Evolutionary conservation across 2,113 vertebrate species (phyloP).

Genomic region (Malurus alboscapulatus): DNA sequence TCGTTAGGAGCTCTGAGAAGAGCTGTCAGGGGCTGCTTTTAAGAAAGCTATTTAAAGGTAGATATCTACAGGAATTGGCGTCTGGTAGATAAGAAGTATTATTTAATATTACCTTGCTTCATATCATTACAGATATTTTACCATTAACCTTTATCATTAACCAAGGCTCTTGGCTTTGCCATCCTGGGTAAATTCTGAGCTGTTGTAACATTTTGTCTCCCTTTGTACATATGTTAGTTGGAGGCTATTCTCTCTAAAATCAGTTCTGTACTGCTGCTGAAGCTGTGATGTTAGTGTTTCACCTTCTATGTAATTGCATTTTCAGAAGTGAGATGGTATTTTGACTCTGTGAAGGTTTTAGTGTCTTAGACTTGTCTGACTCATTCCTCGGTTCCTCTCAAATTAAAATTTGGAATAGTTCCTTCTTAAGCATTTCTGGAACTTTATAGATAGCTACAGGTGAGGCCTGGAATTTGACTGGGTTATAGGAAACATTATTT

Average conservation of each 20-base stretch:
- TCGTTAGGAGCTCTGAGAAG: not conserved
- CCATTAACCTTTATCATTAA: not conserved
- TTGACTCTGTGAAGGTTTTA: not conserved
- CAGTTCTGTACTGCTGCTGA: not conserved
- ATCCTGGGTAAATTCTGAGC: not conserved
- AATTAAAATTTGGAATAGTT: not conserved
- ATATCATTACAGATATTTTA: not conserved
- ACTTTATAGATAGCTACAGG: not conserved
- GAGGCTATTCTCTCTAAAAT: not conserved
- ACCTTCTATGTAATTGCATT: not conserved
- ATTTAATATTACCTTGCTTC: not conserved
- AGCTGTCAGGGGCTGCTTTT: not conserved
- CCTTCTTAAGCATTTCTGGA: not conserved
- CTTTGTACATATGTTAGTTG: not conserved
- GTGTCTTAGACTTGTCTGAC: not conserved
- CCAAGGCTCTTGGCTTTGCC: not conserved
- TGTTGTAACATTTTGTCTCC: not conserved
- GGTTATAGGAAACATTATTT: not conserved
- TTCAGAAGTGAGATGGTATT: not conserved
- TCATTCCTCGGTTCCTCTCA: not conserved
- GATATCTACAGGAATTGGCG: not conserved
- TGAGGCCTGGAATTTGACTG: not conserved
- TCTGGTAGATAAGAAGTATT: not conserved
- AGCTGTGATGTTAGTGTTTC: not conserved
- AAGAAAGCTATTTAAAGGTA: not conserved